These are phyloP conservation scores for Cotesia congregata DNA, from an alignment of 2,888 invertebrate genomes.

Conservation along the genomic window DNA sequence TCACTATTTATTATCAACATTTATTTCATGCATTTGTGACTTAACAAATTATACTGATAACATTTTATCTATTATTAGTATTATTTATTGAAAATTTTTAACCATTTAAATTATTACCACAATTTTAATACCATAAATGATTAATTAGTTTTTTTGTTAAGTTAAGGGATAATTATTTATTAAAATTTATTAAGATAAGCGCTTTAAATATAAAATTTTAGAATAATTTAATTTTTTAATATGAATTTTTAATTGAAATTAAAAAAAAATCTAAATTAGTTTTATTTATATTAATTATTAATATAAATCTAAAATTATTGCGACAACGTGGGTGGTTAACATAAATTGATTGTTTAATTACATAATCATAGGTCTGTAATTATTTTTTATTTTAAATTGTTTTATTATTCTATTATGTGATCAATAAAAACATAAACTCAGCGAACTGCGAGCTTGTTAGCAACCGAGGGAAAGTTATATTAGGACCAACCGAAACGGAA, in stretches of 20 bases:
- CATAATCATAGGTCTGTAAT: neutral
- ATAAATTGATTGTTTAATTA: neutral
- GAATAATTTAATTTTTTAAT: too few relatives aligned
- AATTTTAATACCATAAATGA: too few relatives aligned
- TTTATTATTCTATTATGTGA: conserved; percentile 8
- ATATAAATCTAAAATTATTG: neutral
- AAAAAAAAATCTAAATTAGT: too few relatives aligned
- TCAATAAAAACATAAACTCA: conserved; percentile 19
- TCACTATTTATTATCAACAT: neutral
- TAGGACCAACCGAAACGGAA: conserved; percentile 46
- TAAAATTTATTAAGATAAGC: too few relatives aligned
- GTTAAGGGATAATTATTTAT: too few relatives aligned
- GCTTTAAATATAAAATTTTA: too few relatives aligned
- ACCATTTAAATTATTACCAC: too few relatives aligned
- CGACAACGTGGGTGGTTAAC: neutral
- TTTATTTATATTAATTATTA: too few relatives aligned
- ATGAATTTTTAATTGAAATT: too few relatives aligned
- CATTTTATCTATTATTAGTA: neutral
- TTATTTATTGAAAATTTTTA: neutral
- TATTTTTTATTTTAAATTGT: conserved; percentile 12
- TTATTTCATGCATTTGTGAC: neutral
- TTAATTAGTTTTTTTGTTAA: too few relatives aligned
- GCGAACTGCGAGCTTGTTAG: conserved; percentile 39
- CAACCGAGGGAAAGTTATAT: conserved; percentile 46
- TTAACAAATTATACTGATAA: neutral